phyloP scores from a whole-genome alignment of 2,797 vertebrate genomes.

The Neosalanx taihuensis region DNA sequence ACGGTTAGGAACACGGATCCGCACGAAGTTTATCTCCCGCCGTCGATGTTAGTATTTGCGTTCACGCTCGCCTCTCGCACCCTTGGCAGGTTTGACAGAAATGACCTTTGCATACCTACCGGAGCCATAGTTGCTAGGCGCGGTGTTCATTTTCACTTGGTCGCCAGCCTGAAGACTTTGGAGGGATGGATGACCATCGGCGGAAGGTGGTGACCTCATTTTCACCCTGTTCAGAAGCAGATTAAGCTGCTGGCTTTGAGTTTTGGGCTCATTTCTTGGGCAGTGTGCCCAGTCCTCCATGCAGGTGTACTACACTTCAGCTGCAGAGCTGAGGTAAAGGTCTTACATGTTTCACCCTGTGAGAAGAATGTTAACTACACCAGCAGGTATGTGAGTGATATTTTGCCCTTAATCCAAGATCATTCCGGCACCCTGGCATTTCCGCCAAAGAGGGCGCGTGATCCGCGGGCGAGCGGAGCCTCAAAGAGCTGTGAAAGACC shows the following conservation, averaged over 20 bases:
- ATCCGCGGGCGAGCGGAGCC: no score
- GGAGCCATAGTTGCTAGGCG: background rate
- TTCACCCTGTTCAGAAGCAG: background rate
- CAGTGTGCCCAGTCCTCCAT: conserved; percentile 3
- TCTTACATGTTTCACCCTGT: background rate
- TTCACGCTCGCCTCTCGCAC: no score
- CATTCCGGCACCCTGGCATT: background rate
- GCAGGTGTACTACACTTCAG: background rate
- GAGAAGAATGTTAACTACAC: background rate
- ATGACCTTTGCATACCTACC: background rate
- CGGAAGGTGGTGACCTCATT: background rate
- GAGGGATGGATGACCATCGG: background rate
- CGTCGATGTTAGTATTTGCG: background rate
- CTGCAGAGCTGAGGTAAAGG: background rate
- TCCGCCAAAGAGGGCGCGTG: background rate
- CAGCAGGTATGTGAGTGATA: conserved; percentile 3
- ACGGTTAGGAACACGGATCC: background rate
- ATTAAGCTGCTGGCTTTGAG: background rate
- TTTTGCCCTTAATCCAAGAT: background rate
- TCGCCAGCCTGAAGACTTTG: background rate
- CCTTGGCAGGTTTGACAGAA: background rate
- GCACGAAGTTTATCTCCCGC: no score
- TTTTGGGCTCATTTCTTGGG: background rate
- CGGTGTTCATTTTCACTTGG: background rate
- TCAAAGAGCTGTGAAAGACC: background rate